A percentile compares a stretch with the other conserved stretches of the same genome.
These are phyloP conservation scores for Tragopan temminckii DNA, from an alignment of 2,797 vertebrate genomes.

Conservation along the genomic window DNA sequence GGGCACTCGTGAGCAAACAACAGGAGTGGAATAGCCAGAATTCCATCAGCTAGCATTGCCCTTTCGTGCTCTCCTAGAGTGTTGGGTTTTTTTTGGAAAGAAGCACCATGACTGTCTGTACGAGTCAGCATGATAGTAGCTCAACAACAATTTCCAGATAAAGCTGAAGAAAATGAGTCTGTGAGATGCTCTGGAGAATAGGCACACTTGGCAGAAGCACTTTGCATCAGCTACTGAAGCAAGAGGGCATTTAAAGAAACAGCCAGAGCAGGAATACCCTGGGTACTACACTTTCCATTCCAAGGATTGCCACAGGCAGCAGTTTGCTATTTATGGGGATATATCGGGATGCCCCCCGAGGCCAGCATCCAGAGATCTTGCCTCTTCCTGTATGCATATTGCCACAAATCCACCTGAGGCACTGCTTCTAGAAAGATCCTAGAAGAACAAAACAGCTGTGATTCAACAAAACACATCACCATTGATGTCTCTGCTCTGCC, in stretches of 20 bases:
- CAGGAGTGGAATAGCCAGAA: neutral
- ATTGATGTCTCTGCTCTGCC: neutral
- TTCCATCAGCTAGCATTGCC: neutral
- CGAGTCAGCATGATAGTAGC: neutral
- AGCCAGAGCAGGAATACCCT: neutral
- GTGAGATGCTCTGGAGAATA: neutral
- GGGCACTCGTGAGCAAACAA: neutral
- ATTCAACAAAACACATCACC: neutral
- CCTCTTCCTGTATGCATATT: neutral
- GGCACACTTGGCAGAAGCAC: neutral
- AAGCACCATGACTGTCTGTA: neutral
- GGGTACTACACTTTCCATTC: neutral
- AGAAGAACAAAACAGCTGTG: neutral
- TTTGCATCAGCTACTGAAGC: neutral
- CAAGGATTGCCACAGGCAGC: neutral
- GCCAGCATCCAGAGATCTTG: neutral
- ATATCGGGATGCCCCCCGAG: neutral
- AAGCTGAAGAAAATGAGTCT: neutral
- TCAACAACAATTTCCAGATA: neutral
- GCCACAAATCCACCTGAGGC: neutral
- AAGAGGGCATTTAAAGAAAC: neutral
- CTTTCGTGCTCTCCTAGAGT: neutral
- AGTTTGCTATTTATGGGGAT: conserved; percentile 5
- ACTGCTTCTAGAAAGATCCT: neutral
- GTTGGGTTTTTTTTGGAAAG: neutral